Conservation (phyloP, 2,113 vertebrate species). For the Pteruthius melanotis region DNA sequence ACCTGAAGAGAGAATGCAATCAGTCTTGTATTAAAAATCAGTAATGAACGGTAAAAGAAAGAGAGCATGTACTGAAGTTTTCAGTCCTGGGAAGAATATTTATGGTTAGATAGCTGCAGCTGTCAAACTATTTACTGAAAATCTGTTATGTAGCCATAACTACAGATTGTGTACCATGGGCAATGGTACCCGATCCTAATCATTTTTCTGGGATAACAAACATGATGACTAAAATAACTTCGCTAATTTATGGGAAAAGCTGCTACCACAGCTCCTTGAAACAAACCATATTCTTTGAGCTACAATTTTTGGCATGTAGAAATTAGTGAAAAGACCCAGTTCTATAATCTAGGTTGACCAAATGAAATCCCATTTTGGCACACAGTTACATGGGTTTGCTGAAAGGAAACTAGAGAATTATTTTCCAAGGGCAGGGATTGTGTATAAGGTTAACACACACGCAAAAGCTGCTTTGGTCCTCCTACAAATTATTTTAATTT, state of each 20-base stretch:
- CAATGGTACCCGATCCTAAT: background rate
- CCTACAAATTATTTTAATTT: background rate
- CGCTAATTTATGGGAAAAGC: background rate
- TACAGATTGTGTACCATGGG: background rate
- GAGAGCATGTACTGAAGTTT: background rate
- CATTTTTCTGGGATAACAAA: background rate
- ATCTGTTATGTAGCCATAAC: background rate
- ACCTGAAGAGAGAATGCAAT: background rate
- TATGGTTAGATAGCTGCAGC: background rate
- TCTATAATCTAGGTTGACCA: background rate
- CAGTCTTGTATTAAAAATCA: background rate
- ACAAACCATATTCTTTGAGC: background rate
- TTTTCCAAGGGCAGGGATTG: background rate
- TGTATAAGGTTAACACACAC: background rate
- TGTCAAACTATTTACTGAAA: background rate
- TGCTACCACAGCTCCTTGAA: background rate
- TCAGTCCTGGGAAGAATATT: background rate
- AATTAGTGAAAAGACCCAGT: background rate
- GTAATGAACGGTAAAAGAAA: background rate
- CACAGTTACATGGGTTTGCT: background rate
- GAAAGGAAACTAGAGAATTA: background rate
- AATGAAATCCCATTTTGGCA: background rate
- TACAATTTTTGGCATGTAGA: background rate
- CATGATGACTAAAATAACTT: background rate
- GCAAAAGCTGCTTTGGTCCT: background rate